Evolutionary conservation across 2,113 vertebrate species (phyloP).

Genomic region (Collichthys lucidus): DNA sequence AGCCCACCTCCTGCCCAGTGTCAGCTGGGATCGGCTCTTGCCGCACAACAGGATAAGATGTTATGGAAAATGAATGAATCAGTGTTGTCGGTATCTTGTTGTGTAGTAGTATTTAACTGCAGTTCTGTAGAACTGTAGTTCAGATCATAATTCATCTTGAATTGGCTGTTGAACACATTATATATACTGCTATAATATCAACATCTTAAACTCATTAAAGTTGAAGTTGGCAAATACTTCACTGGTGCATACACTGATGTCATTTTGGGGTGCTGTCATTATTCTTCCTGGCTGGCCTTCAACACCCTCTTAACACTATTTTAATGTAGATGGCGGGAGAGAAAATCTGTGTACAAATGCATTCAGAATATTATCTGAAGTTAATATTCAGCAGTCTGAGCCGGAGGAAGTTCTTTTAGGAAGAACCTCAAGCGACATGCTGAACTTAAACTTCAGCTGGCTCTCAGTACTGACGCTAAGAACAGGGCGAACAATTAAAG

Average conservation of each 20-base stretch:
- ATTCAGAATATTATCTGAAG: background rate
- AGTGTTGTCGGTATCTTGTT: background rate
- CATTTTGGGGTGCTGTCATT: background rate
- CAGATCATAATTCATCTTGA: background rate
- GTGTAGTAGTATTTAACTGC: background rate
- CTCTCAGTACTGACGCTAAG: no score
- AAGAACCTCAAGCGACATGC: no score
- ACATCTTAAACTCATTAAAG: background rate
- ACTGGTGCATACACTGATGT: background rate
- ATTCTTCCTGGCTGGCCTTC: background rate
- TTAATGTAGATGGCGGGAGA: background rate
- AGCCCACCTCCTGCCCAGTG: no score
- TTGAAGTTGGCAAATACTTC: no score
- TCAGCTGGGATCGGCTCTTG: no score
- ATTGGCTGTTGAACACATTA: no score
- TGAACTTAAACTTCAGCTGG: no score
- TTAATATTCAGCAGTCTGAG: no score
- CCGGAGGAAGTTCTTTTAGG: no score
- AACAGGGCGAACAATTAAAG: no score
- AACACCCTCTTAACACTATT: background rate
- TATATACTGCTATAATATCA: background rate
- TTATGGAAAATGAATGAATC: no score
- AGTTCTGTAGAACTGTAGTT: background rate
- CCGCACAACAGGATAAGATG: no score
- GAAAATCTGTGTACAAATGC: background rate